Evolutionary conservation across 2,113 vertebrate genomes (phyloP).

Genomic region (Phoxinus phoxinus): DNA sequence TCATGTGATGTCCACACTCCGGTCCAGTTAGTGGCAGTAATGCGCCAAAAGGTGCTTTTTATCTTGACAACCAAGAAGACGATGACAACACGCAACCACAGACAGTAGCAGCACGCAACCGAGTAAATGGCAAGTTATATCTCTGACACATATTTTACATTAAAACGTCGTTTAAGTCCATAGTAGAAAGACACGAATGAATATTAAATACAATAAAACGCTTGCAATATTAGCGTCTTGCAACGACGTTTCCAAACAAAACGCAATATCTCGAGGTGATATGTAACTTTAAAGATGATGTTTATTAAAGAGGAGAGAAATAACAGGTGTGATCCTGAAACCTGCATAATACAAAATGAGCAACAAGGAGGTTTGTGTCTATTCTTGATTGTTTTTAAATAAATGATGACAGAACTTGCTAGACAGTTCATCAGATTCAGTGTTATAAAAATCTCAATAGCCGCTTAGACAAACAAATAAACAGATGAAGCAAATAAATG

Average conservation of each 20-base stretch:
- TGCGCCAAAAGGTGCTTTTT: no score
- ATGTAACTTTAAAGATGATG: constrained; percentile 10
- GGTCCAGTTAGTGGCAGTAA: not conserved
- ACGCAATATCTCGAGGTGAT: not conserved
- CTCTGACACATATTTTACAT: not conserved
- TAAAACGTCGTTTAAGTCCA: not conserved
- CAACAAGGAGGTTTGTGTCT: not conserved
- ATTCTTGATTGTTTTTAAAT: not conserved
- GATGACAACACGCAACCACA: constrained; percentile 1
- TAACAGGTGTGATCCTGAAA: not conserved
- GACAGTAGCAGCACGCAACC: no score
- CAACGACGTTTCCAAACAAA: not conserved
- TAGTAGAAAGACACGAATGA: not conserved
- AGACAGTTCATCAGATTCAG: not conserved
- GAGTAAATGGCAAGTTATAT: not conserved
- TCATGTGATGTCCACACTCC: not conserved
- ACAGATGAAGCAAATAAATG: not conserved
- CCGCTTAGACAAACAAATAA: not conserved
- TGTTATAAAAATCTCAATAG: not conserved
- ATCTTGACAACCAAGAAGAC: not conserved
- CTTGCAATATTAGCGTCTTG: not conserved
- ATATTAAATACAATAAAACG: not conserved
- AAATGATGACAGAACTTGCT: no score
- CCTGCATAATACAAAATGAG: not conserved
- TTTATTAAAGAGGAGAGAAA: constrained; percentile 13